A percentile compares a stretch with the other conserved stretches of the same genome.
Conservation (phyloP, 2,113 vertebrate species). For the Tyrannus savana region DNA sequence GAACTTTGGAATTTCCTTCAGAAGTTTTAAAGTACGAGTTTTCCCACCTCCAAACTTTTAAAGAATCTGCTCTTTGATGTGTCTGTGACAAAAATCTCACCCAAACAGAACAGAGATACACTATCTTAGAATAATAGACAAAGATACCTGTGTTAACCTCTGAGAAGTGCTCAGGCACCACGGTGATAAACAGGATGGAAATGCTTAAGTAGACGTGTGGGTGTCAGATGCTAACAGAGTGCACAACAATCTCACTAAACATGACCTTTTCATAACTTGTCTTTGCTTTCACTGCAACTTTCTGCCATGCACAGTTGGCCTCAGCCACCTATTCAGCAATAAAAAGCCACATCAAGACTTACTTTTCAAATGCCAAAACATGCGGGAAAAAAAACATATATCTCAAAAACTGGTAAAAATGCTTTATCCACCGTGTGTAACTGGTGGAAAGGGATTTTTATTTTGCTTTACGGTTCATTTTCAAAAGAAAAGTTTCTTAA, state of each 20-base stretch:
- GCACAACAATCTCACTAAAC: not conserved
- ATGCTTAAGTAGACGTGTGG: not conserved
- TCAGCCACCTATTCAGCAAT: not conserved
- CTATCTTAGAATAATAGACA: not conserved
- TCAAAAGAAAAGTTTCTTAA: not conserved
- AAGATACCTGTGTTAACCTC: not conserved
- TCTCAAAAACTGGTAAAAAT: not conserved
- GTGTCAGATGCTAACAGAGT: not conserved
- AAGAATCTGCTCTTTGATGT: not conserved
- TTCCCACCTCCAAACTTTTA: not conserved
- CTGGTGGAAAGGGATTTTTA: not conserved
- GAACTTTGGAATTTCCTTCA: not conserved
- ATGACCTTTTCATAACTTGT: not conserved
- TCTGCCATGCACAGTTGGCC: not conserved
- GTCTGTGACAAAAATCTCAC: not conserved
- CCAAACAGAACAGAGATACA: not conserved
- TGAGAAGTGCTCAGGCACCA: fast-evolving
- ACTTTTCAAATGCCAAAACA: not conserved
- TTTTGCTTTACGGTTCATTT: not conserved
- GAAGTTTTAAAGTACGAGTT: not conserved
- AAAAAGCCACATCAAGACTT: not conserved
- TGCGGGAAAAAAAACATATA: not conserved
- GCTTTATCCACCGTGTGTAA: not conserved
- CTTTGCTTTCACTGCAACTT: not conserved
- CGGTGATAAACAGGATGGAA: not conserved